Evolutionary conservation across 2,888 invertebrate genomes (phyloP).

Genomic region (Diarsia mendica): DNA sequence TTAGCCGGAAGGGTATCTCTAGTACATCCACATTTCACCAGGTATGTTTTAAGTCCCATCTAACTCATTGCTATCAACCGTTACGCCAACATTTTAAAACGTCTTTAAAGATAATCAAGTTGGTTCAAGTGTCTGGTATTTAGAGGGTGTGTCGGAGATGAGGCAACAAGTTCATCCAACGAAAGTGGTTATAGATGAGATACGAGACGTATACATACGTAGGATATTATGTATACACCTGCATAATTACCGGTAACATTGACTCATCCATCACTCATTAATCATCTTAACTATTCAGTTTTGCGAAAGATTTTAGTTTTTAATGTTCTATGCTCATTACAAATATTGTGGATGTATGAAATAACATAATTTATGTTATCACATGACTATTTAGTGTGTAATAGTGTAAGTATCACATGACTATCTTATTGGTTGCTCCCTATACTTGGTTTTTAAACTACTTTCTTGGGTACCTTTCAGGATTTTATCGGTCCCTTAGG

Average conservation of each 20-base stretch:
- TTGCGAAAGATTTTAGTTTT: constrained; percentile 33
- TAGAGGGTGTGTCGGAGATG: constrained; percentile 48
- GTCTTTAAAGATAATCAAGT: neutral
- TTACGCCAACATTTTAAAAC: neutral
- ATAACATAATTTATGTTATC: neutral
- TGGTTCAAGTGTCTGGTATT: constrained; percentile 19
- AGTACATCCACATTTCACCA: too few relatives aligned
- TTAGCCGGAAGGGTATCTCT: too few relatives aligned
- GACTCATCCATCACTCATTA: constrained; percentile 53
- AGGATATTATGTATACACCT: constrained; percentile 8
- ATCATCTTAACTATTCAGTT: constrained; percentile 30
- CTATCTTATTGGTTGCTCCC: neutral
- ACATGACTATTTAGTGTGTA: neutral
- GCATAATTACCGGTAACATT: constrained; percentile 45
- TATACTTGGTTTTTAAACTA: neutral
- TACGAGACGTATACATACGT: constrained; percentile 2
- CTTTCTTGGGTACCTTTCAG: neutral
- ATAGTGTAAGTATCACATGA: neutral
- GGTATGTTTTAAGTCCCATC: too few relatives aligned
- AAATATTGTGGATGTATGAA: neutral
- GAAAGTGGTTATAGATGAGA: constrained; percentile 32
- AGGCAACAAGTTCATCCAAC: constrained; percentile 34
- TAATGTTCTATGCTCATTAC: neutral
- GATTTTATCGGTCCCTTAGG: neutral
- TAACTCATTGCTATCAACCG: neutral